These are phyloP conservation scores for Sapayoa aenigma DNA, from an alignment of 2,113 vertebrate genomes.

Conservation along the genomic window DNA sequence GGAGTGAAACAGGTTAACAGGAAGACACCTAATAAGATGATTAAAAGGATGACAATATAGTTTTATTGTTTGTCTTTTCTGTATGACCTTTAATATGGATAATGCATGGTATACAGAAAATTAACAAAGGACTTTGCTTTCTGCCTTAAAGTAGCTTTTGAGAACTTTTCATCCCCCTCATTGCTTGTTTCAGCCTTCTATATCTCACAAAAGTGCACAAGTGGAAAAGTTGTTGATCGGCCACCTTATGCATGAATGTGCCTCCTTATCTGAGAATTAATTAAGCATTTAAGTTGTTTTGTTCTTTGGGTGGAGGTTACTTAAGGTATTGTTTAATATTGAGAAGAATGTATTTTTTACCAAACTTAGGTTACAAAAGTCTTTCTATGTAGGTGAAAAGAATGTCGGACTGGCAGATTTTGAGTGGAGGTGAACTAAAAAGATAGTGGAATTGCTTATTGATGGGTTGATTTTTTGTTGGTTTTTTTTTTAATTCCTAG, in stretches of 20 bases:
- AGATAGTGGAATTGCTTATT: neutral
- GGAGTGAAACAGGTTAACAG: neutral
- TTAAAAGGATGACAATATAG: neutral
- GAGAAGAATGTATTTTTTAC: neutral
- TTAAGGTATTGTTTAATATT: neutral
- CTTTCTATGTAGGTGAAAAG: neutral
- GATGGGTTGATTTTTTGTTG: neutral
- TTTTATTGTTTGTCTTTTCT: neutral
- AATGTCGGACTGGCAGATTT: neutral
- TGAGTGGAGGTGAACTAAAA: neutral
- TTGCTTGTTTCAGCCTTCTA: neutral
- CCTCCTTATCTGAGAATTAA: neutral
- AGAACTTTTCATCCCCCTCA: neutral
- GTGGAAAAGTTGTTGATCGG: neutral
- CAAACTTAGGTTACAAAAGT: neutral
- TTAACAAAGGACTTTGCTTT: neutral
- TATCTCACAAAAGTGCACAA: neutral
- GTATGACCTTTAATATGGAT: neutral
- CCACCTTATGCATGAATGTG: neutral
- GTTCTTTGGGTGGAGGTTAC: neutral
- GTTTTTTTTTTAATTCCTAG: neutral
- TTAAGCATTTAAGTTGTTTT: neutral
- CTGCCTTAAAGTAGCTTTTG: neutral
- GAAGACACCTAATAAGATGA: neutral
- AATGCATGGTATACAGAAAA: neutral